Conservation (phyloP, 2,888 invertebrate species). For the Sphaerolaimus hirsutus region DNA sequence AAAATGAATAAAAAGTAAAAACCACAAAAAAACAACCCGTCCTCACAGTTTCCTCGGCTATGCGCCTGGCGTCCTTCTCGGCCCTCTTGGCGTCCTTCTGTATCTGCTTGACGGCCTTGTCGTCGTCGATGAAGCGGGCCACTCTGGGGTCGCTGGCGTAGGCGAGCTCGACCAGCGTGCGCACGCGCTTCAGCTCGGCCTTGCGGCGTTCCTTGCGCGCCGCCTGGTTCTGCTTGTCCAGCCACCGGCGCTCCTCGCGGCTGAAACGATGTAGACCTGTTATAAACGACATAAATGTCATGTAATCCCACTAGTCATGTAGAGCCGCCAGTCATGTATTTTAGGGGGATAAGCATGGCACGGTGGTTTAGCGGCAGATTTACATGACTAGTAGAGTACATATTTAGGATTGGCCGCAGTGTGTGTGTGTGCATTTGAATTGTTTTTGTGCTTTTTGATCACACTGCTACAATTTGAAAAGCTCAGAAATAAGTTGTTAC, state of each 20-base stretch:
- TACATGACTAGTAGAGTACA: too few relatives aligned
- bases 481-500: too few relatives aligned
- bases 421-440: too few relatives aligned
- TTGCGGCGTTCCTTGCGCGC: slow-evolving; percentile 76
- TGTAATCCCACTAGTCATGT: too few relatives aligned
- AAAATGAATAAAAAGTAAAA: too few relatives aligned
- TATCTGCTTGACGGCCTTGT: slow-evolving; percentile 44
- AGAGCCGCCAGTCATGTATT: too few relatives aligned
- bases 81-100: slow-evolving; percentile 27
- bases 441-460: too few relatives aligned
- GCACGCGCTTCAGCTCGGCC: slow-evolving; percentile 76
- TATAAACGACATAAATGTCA: not conserved
- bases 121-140: slow-evolving; percentile 67
- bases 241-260: slow-evolving; percentile 83
- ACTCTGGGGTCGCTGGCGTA: slow-evolving; percentile 83
- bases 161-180: slow-evolving; percentile 69
- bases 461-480: too few relatives aligned
- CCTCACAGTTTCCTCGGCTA: slow-evolving; percentile 31
- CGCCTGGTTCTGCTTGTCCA: slow-evolving; percentile 80
- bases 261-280: slow-evolving; percentile 16
- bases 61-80: slow-evolving; percentile 43
- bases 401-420: too few relatives aligned
- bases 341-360: too few relatives aligned
- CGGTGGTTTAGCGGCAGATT: too few relatives aligned
- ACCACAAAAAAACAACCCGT: too few relatives aligned